Conservation (phyloP, 2,888 invertebrate species). For the Apamea sordens region DNA sequence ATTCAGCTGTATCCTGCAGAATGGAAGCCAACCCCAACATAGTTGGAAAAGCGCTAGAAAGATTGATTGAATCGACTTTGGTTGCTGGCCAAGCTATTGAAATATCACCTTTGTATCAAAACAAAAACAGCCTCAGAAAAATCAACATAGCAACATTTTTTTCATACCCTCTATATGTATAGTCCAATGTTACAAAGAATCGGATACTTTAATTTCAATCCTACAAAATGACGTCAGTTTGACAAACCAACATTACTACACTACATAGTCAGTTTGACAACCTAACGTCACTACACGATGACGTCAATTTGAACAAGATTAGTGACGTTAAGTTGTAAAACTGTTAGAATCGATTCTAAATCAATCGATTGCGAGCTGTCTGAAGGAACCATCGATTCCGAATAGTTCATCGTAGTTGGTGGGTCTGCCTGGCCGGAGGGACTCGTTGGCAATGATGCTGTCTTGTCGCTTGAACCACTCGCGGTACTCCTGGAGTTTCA, state of each 20-base stretch:
- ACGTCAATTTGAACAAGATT: constrained; percentile 19
- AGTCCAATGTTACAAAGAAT: constrained; percentile 3
- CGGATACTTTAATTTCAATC: constrained; percentile 1
- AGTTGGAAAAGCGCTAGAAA: too few species aligned
- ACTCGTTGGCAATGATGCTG: constrained; percentile 93
- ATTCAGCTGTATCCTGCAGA: too few species aligned
- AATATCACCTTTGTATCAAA: background rate
- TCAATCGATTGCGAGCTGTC: constrained; percentile 95
- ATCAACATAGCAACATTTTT: background rate
- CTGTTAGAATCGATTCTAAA: constrained; percentile 28
- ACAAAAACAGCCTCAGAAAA: background rate
- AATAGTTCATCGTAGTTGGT: constrained; percentile 96
- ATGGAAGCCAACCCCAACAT: too few species aligned
- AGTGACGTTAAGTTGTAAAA: constrained; percentile 18
- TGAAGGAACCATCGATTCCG: constrained; percentile 96
- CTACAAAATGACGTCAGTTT: constrained; percentile 7
- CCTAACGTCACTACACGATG: background rate
- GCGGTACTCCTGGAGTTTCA: constrained; percentile 93
- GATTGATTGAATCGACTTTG: background rate
- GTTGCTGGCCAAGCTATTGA: background rate
- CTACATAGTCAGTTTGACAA: constrained; percentile 28
- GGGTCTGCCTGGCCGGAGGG: constrained; percentile 94
- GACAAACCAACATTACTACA: constrained; percentile 2
- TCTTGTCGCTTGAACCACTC: constrained; percentile 96
- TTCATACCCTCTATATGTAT: constrained; percentile 2